Evolutionary conservation across 1,140 invertebrate genomes (phyloP), one percentile per base, ranked within the genome.

Genomic region (Macrocentrus cingulum): DNA sequence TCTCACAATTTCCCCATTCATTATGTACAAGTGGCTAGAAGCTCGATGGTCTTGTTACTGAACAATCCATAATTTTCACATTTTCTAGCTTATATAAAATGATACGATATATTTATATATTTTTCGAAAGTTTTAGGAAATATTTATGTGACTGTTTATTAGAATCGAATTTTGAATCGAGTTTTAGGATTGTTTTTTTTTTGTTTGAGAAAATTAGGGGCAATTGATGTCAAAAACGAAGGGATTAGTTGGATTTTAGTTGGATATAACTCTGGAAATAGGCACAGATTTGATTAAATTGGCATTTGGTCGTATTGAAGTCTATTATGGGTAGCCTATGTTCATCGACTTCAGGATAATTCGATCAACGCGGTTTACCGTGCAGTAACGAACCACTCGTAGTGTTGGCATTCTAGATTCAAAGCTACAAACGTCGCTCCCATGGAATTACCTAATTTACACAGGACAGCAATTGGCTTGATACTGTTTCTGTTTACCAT

Each of bases 1-100:
- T 63, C 41, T 56, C 44, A 65, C 65, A 72, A 70, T 73, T 74
- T 71, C 65, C 66, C 63, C 64, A 63, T 68, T 70, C 65, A 67
- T 70, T 71, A 49, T 49, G 9, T 49, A 49, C 25, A 49, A 49
- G 45, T 48, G 45, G 45, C 20, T 48, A 4, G 2, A n/a, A 48
- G 45, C 25, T 29, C 25, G 45, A 18, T 48, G 2, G 5, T 23
- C 15, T 25, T 48, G 22, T 48, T 48, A 19, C 18, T 48, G 29
- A 48, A 48, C 18, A 48, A 48, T 25, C 19, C 19, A 25, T 23
- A 6, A 48, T 48, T 25, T 48, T 48, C 45, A 11, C 18, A 8
- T 18, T 8, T 18, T 44, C 18, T 2, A n/a, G n/a, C n/a, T n/a
- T n/a, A 9, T 29, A 29, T 29, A 29, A 29, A 9, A 29, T 29